Evolutionary conservation across 2,888 invertebrate genomes (phyloP).

Genomic region (Pseudeuparius sepicola): DNA sequence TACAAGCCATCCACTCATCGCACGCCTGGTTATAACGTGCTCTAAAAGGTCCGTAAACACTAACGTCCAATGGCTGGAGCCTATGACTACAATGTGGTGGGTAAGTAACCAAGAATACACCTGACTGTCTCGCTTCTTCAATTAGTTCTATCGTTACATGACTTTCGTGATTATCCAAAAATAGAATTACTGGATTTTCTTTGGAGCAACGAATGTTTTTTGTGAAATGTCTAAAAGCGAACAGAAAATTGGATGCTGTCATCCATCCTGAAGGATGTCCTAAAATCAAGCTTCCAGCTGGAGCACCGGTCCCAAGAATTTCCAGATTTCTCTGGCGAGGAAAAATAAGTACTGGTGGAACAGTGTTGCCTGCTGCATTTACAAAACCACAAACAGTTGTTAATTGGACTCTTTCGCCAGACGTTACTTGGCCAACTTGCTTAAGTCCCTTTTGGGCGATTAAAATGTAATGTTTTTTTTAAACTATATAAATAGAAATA

Average conservation of each 20-base stretch:
- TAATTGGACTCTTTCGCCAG: too few relatives aligned
- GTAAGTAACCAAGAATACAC: conserved; percentile 8
- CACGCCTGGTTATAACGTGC: conserved; percentile 10
- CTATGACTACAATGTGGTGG: conserved; percentile 11
- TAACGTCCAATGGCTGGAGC: conserved; percentile 14
- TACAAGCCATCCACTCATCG: conserved; percentile 12
- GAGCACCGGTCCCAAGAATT: conserved; percentile 18
- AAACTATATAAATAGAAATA: too few relatives aligned
- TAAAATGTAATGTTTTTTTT: too few relatives aligned
- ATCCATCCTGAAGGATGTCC: conserved; percentile 27
- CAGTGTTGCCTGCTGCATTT: too few relatives aligned
- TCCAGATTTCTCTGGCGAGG: too few relatives aligned
- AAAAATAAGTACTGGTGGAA: too few relatives aligned
- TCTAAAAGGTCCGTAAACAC: conserved; percentile 12
- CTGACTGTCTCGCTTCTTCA: conserved; percentile 6
- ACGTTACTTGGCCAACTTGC: too few relatives aligned
- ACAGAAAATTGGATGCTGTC: conserved; percentile 22
- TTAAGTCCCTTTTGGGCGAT: too few relatives aligned
- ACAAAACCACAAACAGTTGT: too few relatives aligned
- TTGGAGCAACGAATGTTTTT: conserved; percentile 16
- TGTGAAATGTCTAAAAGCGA: conserved; percentile 23
- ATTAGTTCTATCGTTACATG: conserved; percentile 10
- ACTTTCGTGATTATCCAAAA: conserved; percentile 24
- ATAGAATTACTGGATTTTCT: conserved; percentile 16
- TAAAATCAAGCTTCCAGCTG: conserved; percentile 12